Base-by-base conservation (phyloP, 2,113 vertebrate species). In the Oceanites oceanicus region DNA sequence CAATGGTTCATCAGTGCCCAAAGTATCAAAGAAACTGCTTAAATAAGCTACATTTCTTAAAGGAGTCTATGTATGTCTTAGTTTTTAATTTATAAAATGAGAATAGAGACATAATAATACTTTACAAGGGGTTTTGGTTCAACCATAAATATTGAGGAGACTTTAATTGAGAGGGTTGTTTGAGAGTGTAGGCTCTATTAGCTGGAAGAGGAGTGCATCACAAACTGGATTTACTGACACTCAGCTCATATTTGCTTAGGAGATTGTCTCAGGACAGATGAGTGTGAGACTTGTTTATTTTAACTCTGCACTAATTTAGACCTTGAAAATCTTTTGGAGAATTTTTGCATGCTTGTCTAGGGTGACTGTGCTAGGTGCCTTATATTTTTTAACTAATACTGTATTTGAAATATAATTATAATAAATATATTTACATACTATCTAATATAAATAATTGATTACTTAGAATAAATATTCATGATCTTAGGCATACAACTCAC, bases 401-500 rank as follows among this genome's bases (percentile, higher is more conserved):
- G 38, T 62, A 55, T 88, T 92, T 93, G 59, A 88, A 86, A 52
- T 11, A 47, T 62, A 55, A 80, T 83, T 88, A 92, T 71, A 42
- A 73, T 70, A 77, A 90, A 82, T 90, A 30, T 25, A 61, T 38
- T 79, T 94, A 47, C 40, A 63, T 55, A 19, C 25, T 74, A 38
- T 80, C 17, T 75, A 47, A 38, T 50, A 73, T 62, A 86, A 94
- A 88, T 83, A 92, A 92, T 83, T 88, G 32, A 88, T 86, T 71
- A 42, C 19, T 67, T 88, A 56, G 30, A 86, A 88, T 93, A 95
- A 88, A 80, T 95, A 94, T 93, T 94, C 52, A 89, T 91, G 10
- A 86, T 88, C 40, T 81, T 52, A 45, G 62, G 4, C 44, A 29
- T 61, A 65, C 70, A 81, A n/a, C 47, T 81, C 55, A 83, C 50